Base-by-base conservation (phyloP, 2,113 vertebrate genomes). In the Zonotrichia leucophrys region DNA sequence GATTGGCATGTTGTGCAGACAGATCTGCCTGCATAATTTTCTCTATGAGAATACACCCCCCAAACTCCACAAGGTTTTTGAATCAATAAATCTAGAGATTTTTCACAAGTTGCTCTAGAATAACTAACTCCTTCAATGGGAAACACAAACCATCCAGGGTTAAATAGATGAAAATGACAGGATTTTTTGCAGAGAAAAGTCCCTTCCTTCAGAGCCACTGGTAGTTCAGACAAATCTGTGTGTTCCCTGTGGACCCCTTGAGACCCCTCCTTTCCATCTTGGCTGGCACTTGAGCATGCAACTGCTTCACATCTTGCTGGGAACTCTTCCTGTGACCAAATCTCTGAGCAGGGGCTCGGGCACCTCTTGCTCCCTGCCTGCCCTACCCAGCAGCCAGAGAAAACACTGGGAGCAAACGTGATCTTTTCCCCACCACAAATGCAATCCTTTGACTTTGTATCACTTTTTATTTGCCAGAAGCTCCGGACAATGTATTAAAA, bases 281-380 rank as follows among this genome's bases (percentile, higher is more conserved):
- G 2, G 47, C 39, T 41, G 27, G 15, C 30, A 47, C 70, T 55
- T 68, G 41, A 47, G 16, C 68, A 13, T 72, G 33, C 14, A 47
- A 76, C 21, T 64, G 39, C 59, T n/a, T n/a, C 11, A 8, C 25
- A 7, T 47, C 49, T 73, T 80, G 9, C 35, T 83, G 35, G 31
- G 44, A 86, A 49, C 21, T 24, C 49, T 79, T 76, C 39, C 44
- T 72, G 76, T 44, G 35, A 56, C 25, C 0, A 0, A 94, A 68
- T 0, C 1, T 22, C n/a, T 78, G 47, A 70, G 30, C n/a, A 7
- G 1, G 2, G 11, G 31, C 37, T 62, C 5, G 1, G n/a, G 46
- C 20, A 9, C 11, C 12, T 72, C 44, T 64, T 27, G 21, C 30
- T 88, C 58, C 67, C 80, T 89, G 53, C 10, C 30, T 80, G 30